Base-by-base conservation (phyloP, 2,113 vertebrate species). In the Amia ocellicauda region DNA sequence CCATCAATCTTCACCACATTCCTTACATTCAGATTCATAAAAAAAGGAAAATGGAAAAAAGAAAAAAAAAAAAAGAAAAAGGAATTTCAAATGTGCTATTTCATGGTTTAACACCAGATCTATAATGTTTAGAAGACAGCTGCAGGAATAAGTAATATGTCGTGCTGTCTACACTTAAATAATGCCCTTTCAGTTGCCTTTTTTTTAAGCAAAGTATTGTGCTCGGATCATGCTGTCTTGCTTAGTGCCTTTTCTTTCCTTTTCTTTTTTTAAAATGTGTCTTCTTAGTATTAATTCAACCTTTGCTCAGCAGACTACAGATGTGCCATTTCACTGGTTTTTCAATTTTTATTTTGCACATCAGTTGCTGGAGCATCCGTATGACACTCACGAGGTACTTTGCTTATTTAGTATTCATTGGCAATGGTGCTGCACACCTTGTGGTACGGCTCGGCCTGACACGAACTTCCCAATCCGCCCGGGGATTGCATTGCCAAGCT, bases 331-430 rank as follows among this genome's bases (percentile, higher is more conserved):
- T 28, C 41, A 27, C 52, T 29, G 28, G 26, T 43, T 50, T 50
- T 54, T 54, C 13, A 24, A 19, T 3, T 57, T 54, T 28, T 4
- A 43, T 64, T 45, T 23, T 45, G 27, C 62, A 64, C 41, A 26
- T 64, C 22, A 45, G 36, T 45, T 41, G 62, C 56, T 58, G 29
- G 11, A 4, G 9, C 31, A 40, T 31, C 19, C 16, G 42, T 64
- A 19, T 64, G 22, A 14, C 27, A 64, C 9, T 57, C 51, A 29
- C 26, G 55, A 20, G 27, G 53, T 11, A 22, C 16, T 56, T 27
- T n/a, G 36, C 41, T 64, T 27, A 41, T 57, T 57, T 29, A 26
- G 43, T 64, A 64, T 57, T 64, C 41, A 64, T 64, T 64, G 62
- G 17, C 52, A 57, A 56, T 49, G 51, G 36, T 19, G 36, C 14